Evolutionary conservation across 2,888 invertebrate genomes (phyloP).

Genomic region (Nymphalis polychloros): DNA sequence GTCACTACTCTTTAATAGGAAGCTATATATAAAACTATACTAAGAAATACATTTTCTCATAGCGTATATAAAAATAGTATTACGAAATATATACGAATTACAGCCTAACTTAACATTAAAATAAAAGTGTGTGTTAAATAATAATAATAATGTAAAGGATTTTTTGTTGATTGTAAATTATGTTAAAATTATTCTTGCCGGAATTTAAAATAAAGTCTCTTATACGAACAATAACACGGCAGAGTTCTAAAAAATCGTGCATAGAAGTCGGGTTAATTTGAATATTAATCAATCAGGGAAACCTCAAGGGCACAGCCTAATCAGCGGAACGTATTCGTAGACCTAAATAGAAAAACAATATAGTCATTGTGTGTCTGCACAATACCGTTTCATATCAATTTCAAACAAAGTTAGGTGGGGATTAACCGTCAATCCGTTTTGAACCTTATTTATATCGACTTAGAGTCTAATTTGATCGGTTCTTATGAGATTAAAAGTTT

Average conservation of each 20-base stretch:
- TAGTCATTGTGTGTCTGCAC: constrained; percentile 60
- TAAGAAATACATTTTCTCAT: too few relatives aligned
- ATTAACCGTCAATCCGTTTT: constrained; percentile 31
- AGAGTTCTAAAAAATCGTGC: not conserved
- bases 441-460: constrained; percentile 26
- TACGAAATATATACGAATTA: too few relatives aligned
- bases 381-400: constrained; percentile 70
- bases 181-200: too few relatives aligned
- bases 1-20: too few relatives aligned
- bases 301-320: constrained; percentile 54
- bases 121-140: too few relatives aligned
- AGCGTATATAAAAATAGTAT: too few relatives aligned
- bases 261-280: constrained; percentile 43
- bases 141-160: too few relatives aligned
- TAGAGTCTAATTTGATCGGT: constrained; percentile 24
- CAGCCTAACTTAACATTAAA: too few relatives aligned
- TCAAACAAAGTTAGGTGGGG: constrained; percentile 40
- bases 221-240: not conserved
- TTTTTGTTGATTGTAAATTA: too few relatives aligned
- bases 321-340: constrained; percentile 59
- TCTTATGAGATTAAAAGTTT: constrained; percentile 40
- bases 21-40: too few relatives aligned
- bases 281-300: constrained; percentile 56
- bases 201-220: too few relatives aligned
- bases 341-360: constrained; percentile 63